phyloP scores from a whole-genome alignment of 2,113 vertebrate genomes.

The Lampris incognitus region DNA sequence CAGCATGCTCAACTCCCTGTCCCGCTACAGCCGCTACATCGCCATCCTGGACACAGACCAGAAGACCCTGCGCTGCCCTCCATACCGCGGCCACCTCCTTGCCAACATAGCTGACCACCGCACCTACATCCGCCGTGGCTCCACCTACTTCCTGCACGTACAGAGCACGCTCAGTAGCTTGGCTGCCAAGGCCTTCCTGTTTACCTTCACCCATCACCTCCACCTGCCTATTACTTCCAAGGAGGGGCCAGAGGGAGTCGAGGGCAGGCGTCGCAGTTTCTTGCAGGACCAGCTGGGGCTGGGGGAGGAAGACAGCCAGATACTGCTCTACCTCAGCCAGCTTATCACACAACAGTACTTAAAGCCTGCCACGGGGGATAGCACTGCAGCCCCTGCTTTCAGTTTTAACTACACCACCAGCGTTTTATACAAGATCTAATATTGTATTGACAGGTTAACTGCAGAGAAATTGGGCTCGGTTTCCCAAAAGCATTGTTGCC shows the following conservation, averaged over 20 bases:
- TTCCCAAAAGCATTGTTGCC: constrained; percentile 29
- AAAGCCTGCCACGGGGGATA: constrained; percentile 75
- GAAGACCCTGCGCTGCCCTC: constrained; percentile 92
- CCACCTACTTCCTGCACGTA: constrained; percentile 94
- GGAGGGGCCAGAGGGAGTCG: constrained; percentile 64
- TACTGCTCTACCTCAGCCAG: constrained; percentile 93
- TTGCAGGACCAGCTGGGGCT: constrained; percentile 89
- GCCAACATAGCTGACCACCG: constrained; percentile 92
- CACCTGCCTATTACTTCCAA: constrained; percentile 89
- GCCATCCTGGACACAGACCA: constrained; percentile 93
- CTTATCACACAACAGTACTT: constrained; percentile 91
- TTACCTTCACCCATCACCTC: constrained; percentile 94
- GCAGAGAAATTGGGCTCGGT: neutral
- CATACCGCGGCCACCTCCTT: constrained; percentile 88
- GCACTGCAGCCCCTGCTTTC: constrained; percentile 79
- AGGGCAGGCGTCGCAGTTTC: constrained; percentile 69
- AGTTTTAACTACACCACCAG: constrained; percentile 95
- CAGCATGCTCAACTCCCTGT: constrained; percentile 86
- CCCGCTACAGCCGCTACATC: constrained; percentile 93
- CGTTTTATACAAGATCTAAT: constrained; percentile 96
- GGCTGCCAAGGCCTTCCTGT: constrained; percentile 92
- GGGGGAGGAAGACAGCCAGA: constrained; percentile 88
- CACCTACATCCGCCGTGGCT: constrained; percentile 92
- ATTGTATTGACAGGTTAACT: neutral
- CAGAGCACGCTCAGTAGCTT: constrained; percentile 90